Percentiles rank a stretch among this genome's conserved stretches.
Conservation (phyloP, 2,113 vertebrate genomes). For the Epinephelus moara region DNA sequence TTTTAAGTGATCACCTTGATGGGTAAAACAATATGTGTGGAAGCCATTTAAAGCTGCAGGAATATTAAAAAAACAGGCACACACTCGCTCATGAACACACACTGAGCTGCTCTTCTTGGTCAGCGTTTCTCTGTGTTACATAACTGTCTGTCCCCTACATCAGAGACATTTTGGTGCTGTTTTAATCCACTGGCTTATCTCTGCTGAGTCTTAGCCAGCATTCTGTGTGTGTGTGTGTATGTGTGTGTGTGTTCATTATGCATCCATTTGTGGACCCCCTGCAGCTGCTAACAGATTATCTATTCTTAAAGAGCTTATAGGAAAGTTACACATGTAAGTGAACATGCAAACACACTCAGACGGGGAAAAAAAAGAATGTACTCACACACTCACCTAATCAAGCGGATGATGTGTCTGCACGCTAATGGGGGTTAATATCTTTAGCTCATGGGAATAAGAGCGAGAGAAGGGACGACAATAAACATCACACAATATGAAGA, state of each 20-base stretch:
- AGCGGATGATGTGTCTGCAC: constrained; percentile 2
- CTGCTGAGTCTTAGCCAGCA: constrained; percentile 36
- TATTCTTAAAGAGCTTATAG: constrained; percentile 44
- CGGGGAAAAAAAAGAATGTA: background rate
- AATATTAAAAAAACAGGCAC: constrained; percentile 1
- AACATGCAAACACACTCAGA: constrained; percentile 26
- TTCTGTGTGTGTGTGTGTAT: constrained; percentile 4
- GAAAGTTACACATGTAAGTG: constrained; percentile 22
- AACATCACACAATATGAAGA: background rate
- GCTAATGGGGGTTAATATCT: background rate
- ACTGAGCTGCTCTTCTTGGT: constrained; percentile 44
- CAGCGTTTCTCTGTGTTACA: constrained; percentile 66
- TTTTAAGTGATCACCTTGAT: background rate
- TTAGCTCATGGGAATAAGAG: background rate
- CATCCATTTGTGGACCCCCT: constrained; percentile 45
- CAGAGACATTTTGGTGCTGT: constrained; percentile 55
- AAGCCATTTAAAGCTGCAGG: constrained; percentile 2
- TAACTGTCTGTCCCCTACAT: constrained; percentile 66
- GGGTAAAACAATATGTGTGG: background rate
- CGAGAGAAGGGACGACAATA: background rate
- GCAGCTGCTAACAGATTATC: constrained; percentile 49
- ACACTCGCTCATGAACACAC: background rate
- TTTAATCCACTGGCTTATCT: constrained; percentile 71
- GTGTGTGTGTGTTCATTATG: constrained; percentile 42
- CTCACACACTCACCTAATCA: background rate